Base-by-base conservation (phyloP, 2,113 vertebrate genomes). In the Ornithorhynchus anatinus region DNA sequence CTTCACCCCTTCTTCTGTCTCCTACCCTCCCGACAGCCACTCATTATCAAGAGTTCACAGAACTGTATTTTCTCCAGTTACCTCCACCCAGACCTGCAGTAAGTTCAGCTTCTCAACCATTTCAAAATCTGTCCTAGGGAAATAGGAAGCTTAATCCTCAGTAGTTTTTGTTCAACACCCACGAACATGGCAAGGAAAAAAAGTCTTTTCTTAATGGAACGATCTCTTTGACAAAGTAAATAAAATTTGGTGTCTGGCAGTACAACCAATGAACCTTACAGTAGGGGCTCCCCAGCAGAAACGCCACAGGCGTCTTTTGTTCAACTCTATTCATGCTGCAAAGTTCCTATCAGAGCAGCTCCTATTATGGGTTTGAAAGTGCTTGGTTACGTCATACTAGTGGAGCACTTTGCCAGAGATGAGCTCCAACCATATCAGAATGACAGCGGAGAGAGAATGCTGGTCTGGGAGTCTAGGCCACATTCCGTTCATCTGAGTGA, bases 141-240 rank as follows among this genome's bases (percentile, higher is more conserved):
- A 84, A 27, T 59, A 85, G 14, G 8, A 19, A 44, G 44, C 20
- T 73, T 60, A 8, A 4, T 51, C 42, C 43, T 77, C 33, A 64
- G 22, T 71, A 37, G 48, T 43, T 60, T 63, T 56, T 11, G 37
- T 32, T 65, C 44, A 44, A 63, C 72, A 57, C 72, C 69, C 25
- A 64, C 20, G 31, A 47, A 52, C 3, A 73, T 10, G n/a, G 15
- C 19, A 51, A 27, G 79, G 74, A 36, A 6, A 32, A 27, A 68
- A 66, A 69, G 38, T 29, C 40, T 58, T 38, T 43, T 35, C 51
- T 64, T 31, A 42, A n/a, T 17, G 32, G 76, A 77, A 36, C 57
- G 42, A 87, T 75, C 59, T 69, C 8, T 47, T 62, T 42, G 65
- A 29, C 52, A 9, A 76, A 69, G 16, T 44, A 67, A 69, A 54